A percentile compares a stretch with the other conserved stretches of the same genome.
Evolutionary conservation across 2,888 invertebrate species (phyloP).

Genomic region (Acrobasis suavella): DNA sequence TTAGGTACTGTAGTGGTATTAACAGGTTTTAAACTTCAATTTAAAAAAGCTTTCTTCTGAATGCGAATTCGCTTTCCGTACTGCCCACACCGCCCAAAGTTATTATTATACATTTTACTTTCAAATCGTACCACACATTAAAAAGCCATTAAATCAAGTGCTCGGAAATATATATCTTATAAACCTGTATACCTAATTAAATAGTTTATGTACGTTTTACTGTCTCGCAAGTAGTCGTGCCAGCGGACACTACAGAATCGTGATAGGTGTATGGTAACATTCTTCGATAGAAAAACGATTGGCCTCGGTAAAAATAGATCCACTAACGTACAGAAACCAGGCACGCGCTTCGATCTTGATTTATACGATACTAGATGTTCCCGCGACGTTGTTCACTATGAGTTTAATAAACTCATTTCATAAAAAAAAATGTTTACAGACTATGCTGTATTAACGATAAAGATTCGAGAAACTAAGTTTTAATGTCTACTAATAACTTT

Average conservation of each 20-base stretch:
- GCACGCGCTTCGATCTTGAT: conserved; percentile 72
- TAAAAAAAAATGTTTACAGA: too few relatives aligned
- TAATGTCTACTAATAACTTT: too few relatives aligned
- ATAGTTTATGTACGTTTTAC: conserved; percentile 35
- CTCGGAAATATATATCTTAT: not conserved
- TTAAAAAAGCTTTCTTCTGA: too few relatives aligned
- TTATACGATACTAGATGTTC: conserved; percentile 65
- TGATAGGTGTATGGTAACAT: conserved; percentile 40
- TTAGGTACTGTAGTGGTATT: too few relatives aligned
- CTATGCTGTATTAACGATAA: too few relatives aligned
- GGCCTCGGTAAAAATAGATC: conserved; percentile 68
- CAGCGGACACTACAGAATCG: conserved; percentile 17
- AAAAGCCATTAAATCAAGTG: not conserved
- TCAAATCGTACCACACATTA: not conserved
- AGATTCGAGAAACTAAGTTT: too few relatives aligned
- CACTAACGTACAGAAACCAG: conserved; percentile 77
- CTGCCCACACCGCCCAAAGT: not conserved
- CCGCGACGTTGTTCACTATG: not conserved
- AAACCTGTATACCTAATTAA: conserved; percentile 28
- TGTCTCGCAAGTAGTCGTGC: conserved; percentile 28
- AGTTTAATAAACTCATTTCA: not conserved
- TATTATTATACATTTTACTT: not conserved
- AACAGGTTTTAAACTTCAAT: too few relatives aligned
- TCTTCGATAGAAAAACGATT: conserved; percentile 64
- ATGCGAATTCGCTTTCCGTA: too few relatives aligned